phyloP scores from a whole-genome alignment of 2,888 invertebrate species.

The Sinodicranocentrus sp. region DNA sequence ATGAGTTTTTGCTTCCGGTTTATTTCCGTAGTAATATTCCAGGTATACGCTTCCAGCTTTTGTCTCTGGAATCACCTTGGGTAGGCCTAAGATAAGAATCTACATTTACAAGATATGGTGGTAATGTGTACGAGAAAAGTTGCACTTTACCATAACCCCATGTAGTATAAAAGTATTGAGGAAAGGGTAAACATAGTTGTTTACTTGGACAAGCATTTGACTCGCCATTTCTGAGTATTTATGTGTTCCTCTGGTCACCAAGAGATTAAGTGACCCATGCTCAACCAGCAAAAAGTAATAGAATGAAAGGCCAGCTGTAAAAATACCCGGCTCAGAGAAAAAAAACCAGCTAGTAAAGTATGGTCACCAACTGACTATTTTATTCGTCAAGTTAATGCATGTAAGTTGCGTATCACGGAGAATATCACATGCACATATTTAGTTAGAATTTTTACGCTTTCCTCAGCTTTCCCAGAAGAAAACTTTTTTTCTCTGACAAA shows the following conservation, averaged over 20 bases:
- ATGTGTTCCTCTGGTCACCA: constrained; percentile 13
- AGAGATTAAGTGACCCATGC: constrained; percentile 54
- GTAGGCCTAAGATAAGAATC: too few species aligned
- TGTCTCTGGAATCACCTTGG: too few species aligned
- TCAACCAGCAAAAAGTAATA: constrained; percentile 33
- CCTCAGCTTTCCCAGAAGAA: neutral
- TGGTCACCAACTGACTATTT: constrained; percentile 48
- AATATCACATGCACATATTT: constrained; percentile 21
- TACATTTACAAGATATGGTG: neutral
- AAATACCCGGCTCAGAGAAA: constrained; percentile 20
- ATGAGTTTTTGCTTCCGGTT: constrained; percentile 33
- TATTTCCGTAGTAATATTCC: constrained; percentile 5
- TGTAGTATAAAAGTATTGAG: constrained; percentile 1
- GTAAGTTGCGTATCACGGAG: constrained; percentile 29
- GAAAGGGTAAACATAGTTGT: constrained; percentile 7
- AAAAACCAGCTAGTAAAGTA: constrained; percentile 45
- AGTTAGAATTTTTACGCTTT: constrained; percentile 35
- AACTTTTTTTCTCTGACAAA: constrained; percentile 28
- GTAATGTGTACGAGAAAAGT: too few species aligned
- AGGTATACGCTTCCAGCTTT: neutral
- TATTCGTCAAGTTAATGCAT: constrained; percentile 27
- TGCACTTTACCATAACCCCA: too few species aligned
- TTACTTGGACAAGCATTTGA: constrained; percentile 5
- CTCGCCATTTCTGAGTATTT: constrained; percentile 27
- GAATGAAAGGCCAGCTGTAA: constrained; percentile 48